Percentiles rank a stretch among this genome's conserved stretches.
phyloP scores from a whole-genome alignment of 2,797 vertebrate species.

The Sphenopsis melanotis region DNA sequence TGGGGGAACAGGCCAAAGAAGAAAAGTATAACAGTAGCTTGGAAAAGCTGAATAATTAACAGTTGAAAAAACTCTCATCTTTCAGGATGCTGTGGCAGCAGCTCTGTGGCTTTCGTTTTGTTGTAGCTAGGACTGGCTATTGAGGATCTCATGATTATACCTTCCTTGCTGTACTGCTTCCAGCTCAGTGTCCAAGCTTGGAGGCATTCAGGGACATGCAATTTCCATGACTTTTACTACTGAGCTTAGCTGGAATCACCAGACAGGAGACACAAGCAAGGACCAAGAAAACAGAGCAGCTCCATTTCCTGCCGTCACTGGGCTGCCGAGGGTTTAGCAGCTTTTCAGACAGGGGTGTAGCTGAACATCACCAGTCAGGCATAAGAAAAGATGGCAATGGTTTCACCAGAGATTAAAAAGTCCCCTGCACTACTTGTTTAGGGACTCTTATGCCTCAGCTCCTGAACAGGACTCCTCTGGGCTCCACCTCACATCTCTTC shows the following conservation, averaged over 20 bases:
- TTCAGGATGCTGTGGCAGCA: background rate
- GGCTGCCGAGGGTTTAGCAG: background rate
- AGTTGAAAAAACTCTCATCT: background rate
- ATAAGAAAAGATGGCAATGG: background rate
- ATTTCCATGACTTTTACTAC: slow-evolving; percentile 30
- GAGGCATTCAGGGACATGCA: slow-evolving; percentile 39
- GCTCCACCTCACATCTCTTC: background rate
- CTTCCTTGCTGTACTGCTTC: slow-evolving; percentile 15
- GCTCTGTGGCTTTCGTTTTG: background rate
- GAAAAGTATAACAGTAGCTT: background rate
- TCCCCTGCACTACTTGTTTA: background rate
- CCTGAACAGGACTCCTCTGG: background rate
- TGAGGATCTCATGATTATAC: slow-evolving; percentile 43
- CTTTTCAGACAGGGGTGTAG: background rate
- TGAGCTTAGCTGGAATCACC: slow-evolving; percentile 3
- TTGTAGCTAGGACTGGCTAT: background rate
- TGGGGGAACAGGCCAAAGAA: background rate
- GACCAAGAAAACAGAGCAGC: slow-evolving; percentile 20
- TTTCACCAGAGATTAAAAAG: background rate
- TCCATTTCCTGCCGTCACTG: background rate
- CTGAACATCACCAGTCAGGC: background rate
- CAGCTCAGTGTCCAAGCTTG: slow-evolving; percentile 7
- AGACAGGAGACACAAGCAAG: background rate
- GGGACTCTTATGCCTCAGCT: background rate
- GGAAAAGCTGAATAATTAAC: slow-evolving; percentile 43